Evolutionary conservation across 2,888 invertebrate species (phyloP), one percentile per base, ranked within the genome.

Genomic region (Ennomos fuscantarius): DNA sequence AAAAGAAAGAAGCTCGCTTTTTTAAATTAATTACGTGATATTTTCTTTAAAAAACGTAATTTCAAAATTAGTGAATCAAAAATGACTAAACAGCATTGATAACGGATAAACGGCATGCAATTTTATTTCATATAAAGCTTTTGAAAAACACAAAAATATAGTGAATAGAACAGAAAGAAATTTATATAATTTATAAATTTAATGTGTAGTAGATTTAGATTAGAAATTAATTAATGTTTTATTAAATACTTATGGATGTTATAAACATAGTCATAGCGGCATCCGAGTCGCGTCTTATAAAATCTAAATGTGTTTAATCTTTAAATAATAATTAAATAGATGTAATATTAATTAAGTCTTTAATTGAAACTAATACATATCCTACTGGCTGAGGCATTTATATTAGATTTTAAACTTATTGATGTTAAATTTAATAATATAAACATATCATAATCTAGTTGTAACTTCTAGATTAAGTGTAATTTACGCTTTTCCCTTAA

Each of bases 371-470:
- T 67, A 81, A 87, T 84, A 93, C 89, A 92, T 91, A 92, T 92
- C 89, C 70, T 78, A 77, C 87, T 92, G 92, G 92, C 92, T 92
- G 92, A 87, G 92, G 93, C 92, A 92, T 92, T 91, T 91, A 88
- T 82, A 82, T 72, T 81, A 81, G 73, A 67, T 57, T 63, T 75
- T 24, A 24, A 76, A 78, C 81, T 80, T 79, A 85, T 89, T 68
- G 86, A 77, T 89, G 89, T 89, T 88, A 85, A 76, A 74, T 61
- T 69, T 68, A 69, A 76, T 74, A 72, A 54, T 65, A 63, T 68
- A 77, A 70, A 76, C 74, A 82, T 81, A 82, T 77, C 81, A 80
- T 78, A 73, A 5, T 71, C 60, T 75, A 64, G 63, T 67, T 55
- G 36, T 53, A 72, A 77, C 68, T 62, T 53, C 2, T 78, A 75